Conservation (phyloP, 2,888 invertebrate genomes). For the Cantharis flavilabris region DNA sequence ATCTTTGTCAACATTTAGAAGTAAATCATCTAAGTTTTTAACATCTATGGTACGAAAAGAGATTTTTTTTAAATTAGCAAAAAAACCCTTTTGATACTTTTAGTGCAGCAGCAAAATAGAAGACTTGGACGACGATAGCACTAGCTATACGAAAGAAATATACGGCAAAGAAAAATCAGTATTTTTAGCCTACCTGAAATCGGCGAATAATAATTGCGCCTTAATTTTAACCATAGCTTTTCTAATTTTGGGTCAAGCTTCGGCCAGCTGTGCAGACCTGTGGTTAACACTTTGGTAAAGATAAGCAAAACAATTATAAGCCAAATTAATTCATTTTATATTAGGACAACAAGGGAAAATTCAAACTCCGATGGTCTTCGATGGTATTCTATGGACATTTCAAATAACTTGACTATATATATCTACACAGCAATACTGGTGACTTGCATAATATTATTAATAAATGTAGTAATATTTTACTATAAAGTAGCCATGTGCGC, state of each 20-base stretch:
- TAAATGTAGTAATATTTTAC: constrained; percentile 59
- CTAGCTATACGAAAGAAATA: neutral
- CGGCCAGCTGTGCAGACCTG: constrained; percentile 32
- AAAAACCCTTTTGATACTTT: neutral
- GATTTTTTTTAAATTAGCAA: neutral
- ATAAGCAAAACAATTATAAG: neutral
- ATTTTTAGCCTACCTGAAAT: constrained; percentile 29
- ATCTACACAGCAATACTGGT: constrained; percentile 38
- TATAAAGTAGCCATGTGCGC: constrained; percentile 72
- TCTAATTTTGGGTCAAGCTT: constrained; percentile 27
- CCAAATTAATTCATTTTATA: neutral
- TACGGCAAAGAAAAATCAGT: constrained; percentile 8
- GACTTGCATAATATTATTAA: constrained; percentile 48
- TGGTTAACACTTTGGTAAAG: constrained; percentile 23
- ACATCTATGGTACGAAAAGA: neutral
- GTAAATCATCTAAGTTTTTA: neutral
- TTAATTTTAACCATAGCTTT: neutral
- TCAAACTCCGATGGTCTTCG: neutral
- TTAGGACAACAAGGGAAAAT: neutral
- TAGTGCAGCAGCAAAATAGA: neutral
- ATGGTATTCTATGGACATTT: neutral
- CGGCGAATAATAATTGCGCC: neutral
- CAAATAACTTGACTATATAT: neutral
- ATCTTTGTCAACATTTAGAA: neutral
- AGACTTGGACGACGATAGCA: neutral